phyloP scores from a whole-genome alignment of 2,797 vertebrate genomes.

The Amblyopsis hoosieri region DNA sequence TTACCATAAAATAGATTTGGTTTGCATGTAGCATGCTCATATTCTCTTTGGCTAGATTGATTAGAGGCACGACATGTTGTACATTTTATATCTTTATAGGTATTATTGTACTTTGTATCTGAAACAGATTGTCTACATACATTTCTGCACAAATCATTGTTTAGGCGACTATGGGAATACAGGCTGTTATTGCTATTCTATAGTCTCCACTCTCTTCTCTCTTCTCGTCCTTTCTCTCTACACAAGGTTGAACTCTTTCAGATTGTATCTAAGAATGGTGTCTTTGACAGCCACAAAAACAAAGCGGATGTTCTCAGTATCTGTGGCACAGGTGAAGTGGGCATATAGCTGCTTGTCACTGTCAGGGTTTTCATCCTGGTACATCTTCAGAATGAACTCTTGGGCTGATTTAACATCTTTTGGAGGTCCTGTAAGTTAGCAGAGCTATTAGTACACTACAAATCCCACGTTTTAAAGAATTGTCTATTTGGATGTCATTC shows the following conservation, averaged over 20 bases:
- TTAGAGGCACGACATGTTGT: conserved; percentile 4
- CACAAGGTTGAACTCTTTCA: conserved; percentile 86
- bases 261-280: conserved; percentile 88
- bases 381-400: conserved; percentile 90
- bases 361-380: conserved; percentile 88
- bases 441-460: background rate
- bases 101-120: no score
- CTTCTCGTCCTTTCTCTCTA: conserved; percentile 34
- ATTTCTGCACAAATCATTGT: background rate
- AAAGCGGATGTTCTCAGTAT: conserved; percentile 90
- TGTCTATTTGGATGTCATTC: no score
- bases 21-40: conserved; percentile 11
- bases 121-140: no score
- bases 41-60: conserved; percentile 6
- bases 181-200: background rate
- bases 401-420: conserved; percentile 79
- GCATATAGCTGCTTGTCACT: conserved; percentile 87
- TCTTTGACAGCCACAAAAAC: conserved; percentile 90
- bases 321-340: conserved; percentile 89
- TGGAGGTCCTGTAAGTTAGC: conserved; percentile 77
- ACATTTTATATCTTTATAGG: conserved; percentile 1
- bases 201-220: no score
- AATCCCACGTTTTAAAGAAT: background rate
- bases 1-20: no score
- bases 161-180: background rate